Percentiles rank a stretch among this genome's conserved stretches.
Conservation (phyloP, 2,797 vertebrate genomes). For the Poeciliopsis paucimaculata region DNA sequence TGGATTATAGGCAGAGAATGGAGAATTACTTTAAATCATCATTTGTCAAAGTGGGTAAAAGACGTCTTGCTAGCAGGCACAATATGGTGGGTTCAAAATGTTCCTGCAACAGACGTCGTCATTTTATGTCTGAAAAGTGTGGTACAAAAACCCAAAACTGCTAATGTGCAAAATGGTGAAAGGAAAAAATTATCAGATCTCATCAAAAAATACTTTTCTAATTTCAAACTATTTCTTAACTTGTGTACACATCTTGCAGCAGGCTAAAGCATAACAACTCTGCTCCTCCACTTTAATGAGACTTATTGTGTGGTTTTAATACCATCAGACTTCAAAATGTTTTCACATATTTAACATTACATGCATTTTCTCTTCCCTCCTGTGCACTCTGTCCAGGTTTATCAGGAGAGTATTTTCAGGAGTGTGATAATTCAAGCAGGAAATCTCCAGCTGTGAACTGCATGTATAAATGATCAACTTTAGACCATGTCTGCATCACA, state of each 20-base stretch:
- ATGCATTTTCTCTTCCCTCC: not conserved
- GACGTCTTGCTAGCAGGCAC: not conserved
- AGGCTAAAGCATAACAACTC: not conserved
- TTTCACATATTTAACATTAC: not conserved
- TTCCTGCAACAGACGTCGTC: not conserved
- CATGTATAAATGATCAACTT: not conserved
- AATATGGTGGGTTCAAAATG: not conserved
- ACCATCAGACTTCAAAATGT: not conserved
- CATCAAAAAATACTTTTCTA: not conserved
- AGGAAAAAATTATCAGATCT: not conserved
- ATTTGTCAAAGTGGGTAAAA: not conserved
- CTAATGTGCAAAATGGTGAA: not conserved
- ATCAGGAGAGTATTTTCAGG: not conserved
- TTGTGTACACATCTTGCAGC: not conserved
- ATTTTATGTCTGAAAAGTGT: not conserved
- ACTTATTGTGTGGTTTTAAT: not conserved
- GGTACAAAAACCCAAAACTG: not conserved
- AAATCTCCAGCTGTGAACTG: not conserved
- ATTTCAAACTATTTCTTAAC: not conserved
- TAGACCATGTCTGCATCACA: not conserved
- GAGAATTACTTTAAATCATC: not conserved
- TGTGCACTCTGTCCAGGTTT: not conserved
- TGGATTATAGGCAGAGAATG: not conserved
- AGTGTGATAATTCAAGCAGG: constrained; percentile 1
- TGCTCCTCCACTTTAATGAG: not conserved